Base-by-base conservation (phyloP, 2,797 vertebrate genomes). In the Amblyopsis hoosieri region DNA sequence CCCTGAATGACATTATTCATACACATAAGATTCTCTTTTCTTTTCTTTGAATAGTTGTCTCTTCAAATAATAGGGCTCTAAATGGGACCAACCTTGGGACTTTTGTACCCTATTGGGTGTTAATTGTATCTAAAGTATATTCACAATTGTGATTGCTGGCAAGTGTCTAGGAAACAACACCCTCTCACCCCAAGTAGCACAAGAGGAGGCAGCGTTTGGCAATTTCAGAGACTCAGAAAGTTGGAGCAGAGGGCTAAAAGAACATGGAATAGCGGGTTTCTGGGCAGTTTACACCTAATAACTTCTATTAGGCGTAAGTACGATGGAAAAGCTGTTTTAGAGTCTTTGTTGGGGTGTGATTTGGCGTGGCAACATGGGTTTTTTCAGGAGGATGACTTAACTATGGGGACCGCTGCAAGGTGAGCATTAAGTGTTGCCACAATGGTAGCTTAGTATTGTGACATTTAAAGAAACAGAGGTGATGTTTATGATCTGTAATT, bases 361-460 rank as follows among this genome's bases (percentile, higher is more conserved):
- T 81, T 77, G 60, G 71, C 78, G 79, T 75, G 85, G 73, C 65
- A 80, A 80, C 76, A 14, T 51, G 67, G 7, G 12, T 73, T 66
- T 42, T 74, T 67, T 78, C 85, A 85, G 79, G 83, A 85, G 86
- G 83, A 71, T 69, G 62, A 64, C 82, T 64, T 83, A 47, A 89
- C 67, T 77, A 93, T 93, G 92, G 93, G 93, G 88, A 83, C 89
- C 64, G 82, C 87, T 74, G 86, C 82, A 83, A 93, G 93, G 93
- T 94, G 90, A 93, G 92, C 4, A 19, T 77, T 54, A 54, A 17
- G 31, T 7, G 11, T 61, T 58, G 68, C 54, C n/a, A 42, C 33
- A 54, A 13, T 12, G 5, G 14, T 66, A 55, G 45, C 6, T 23
- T 49, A 53, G 45, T 33, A 2, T 64, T 54, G 37, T 42, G 37